These are phyloP conservation scores for Scytalopus superciliaris DNA, from an alignment of 2,113 vertebrate genomes.

Conservation along the genomic window DNA sequence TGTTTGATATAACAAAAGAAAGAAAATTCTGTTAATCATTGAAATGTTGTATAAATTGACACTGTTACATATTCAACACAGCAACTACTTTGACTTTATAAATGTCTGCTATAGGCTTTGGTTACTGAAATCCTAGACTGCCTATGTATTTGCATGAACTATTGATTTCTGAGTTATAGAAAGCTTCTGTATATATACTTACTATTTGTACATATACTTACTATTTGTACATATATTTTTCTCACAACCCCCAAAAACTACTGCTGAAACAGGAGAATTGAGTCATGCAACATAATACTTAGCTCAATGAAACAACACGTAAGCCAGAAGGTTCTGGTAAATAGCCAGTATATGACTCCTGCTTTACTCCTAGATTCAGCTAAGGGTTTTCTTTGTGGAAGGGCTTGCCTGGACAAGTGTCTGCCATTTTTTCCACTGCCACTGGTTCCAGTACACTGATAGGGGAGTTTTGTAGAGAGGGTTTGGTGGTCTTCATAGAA, in stretches of 20 bases:
- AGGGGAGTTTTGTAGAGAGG: neutral
- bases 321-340: neutral
- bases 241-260: neutral
- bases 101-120: neutral
- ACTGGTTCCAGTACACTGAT: neutral
- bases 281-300: neutral
- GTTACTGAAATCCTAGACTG: neutral
- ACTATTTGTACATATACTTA: no score
- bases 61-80: neutral
- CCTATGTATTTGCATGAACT: neutral
- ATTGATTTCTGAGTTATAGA: neutral
- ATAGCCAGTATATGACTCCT: neutral
- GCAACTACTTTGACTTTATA: neutral
- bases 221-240: neutral
- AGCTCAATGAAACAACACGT: neutral
- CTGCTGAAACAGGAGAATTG: neutral
- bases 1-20: neutral
- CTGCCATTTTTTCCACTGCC: neutral
- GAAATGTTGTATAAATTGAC: neutral
- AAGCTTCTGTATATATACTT: neutral
- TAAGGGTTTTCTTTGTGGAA: neutral
- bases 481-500: neutral
- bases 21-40: conserved; percentile 7
- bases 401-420: neutral
- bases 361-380: neutral